Evolutionary conservation across 2,888 invertebrate genomes (phyloP), one percentile per base, ranked within the genome.

Genomic region (Orthosia gracilis): DNA sequence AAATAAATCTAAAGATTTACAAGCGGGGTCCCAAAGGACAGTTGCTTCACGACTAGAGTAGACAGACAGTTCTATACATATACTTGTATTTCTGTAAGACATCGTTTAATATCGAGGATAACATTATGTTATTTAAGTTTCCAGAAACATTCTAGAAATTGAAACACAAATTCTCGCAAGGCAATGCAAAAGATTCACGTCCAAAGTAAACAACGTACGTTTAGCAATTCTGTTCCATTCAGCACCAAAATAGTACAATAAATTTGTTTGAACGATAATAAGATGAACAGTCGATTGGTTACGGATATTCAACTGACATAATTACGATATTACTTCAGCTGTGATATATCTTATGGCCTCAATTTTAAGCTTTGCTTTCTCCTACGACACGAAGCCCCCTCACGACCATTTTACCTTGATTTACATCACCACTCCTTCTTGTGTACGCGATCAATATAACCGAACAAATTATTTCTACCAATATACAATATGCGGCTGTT

Each of bases 401-500:
- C 18, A 66, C 64, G 57, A 54, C 54, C 55, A 63, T 73, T 72
- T 76, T 54, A 76, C 61, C 66, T 70, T 65, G 54, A 64, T 69
- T 82, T 80, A 80, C 74, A 76, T 69, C 64, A 45, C 61, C 31
- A 3, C 54, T 63, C 54, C n/a, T 65, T 64, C 47, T 65, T 45
- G 54, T 67, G n/a, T 55, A 72, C 13, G 17, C 47, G 71, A 81
- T 79, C 83, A 67, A 83, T 79, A 77, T 26, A 61, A 70, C 9
- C 17, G n/a, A 69, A 31, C 26, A 55, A 65, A 76, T 50, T 66
- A 73, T 74, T 61, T 58, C 64, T 57, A 81, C 26, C 31, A 67
- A 77, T 52, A 52, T 62, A 78, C 59, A 68, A 70, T 73, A 85
- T 82, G 69, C 65, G 68, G 66, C 40, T 76, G 40, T 71, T 67